phyloP scores from a whole-genome alignment of 1,140 invertebrate genomes.

The Oryzaephilus surinamensis region DNA sequence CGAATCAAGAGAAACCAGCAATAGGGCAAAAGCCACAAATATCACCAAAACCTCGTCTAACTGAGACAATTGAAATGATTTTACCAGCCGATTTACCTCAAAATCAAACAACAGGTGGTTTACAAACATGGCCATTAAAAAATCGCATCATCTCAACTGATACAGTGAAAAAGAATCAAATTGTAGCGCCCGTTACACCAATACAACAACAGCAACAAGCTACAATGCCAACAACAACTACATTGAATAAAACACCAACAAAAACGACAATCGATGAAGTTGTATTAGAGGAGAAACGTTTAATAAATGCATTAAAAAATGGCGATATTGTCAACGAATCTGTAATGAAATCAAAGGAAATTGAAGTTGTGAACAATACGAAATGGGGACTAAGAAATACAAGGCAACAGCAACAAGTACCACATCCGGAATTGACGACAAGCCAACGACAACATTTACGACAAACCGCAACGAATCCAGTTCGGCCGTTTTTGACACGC shows the following conservation, averaged over 20 bases:
- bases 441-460: conserved; percentile 54
- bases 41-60: conserved; percentile 38
- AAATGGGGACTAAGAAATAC: conserved; percentile 35
- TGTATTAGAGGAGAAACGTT: conserved; percentile 64
- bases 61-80: conserved; percentile 46
- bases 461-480: conserved; percentile 45
- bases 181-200: conserved; percentile 9
- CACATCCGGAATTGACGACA: conserved; percentile 55
- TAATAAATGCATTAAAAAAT: conserved; percentile 67
- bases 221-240: conserved; percentile 9
- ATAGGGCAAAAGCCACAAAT: conserved; percentile 50
- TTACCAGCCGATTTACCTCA: conserved; percentile 30
- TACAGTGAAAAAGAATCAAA: conserved; percentile 34
- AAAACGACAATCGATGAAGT: conserved; percentile 37
- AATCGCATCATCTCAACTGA: conserved; percentile 42
- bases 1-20: conserved; percentile 37
- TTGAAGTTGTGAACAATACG: conserved; percentile 23
- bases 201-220: conserved; percentile 1
- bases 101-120: conserved; percentile 29
- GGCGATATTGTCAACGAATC: conserved; percentile 51
- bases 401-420: conserved; percentile 39
- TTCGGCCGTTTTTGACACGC: conserved; percentile 76
- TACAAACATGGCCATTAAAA: conserved; percentile 55
- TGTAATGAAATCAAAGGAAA: conserved; percentile 26
- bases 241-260: conserved; percentile 3